phyloP scores from a whole-genome alignment of 2,113 vertebrate species.

The Amphiprion percula region DNA sequence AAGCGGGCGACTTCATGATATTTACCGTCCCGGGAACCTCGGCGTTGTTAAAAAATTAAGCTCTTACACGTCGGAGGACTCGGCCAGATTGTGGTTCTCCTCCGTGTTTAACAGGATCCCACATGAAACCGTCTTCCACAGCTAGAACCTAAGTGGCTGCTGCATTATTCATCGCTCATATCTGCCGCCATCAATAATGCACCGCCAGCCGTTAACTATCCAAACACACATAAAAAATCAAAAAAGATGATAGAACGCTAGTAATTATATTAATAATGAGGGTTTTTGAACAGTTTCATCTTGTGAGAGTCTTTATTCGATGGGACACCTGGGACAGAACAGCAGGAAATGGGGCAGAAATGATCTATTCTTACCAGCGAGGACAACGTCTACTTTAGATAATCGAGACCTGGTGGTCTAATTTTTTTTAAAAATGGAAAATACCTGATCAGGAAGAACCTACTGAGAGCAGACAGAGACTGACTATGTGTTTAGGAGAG shows the following conservation, averaged over 20 bases:
- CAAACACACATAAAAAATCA: slow-evolving; percentile 33
- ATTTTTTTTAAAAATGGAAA: neutral
- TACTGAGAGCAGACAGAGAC: too few relatives aligned
- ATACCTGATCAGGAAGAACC: too few relatives aligned
- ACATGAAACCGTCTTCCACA: slow-evolving; percentile 20
- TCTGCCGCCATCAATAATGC: slow-evolving; percentile 73
- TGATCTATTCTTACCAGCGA: slow-evolving; percentile 57
- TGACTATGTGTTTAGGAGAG: too few relatives aligned
- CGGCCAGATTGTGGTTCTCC: slow-evolving; percentile 20
- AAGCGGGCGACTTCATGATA: slow-evolving; percentile 19
- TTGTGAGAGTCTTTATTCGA: slow-evolving; percentile 40
- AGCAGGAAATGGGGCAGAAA: slow-evolving; percentile 55
- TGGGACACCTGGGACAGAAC: slow-evolving; percentile 38
- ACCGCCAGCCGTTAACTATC: slow-evolving; percentile 60
- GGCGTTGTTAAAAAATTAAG: slow-evolving; percentile 43
- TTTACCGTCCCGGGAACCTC: slow-evolving; percentile 31
- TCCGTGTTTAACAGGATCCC: slow-evolving; percentile 53
- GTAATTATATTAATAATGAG: slow-evolving; percentile 20
- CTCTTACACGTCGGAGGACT: slow-evolving; percentile 19
- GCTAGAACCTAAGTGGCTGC: slow-evolving; percentile 46
- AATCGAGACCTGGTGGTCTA: slow-evolving; percentile 20
- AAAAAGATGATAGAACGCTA: neutral
- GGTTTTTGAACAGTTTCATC: slow-evolving; percentile 26
- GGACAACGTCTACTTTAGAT: neutral
- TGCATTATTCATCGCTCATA: slow-evolving; percentile 74